Evolutionary conservation across 2,797 vertebrate species (phyloP).

Genomic region (Halcyon badia): DNA sequence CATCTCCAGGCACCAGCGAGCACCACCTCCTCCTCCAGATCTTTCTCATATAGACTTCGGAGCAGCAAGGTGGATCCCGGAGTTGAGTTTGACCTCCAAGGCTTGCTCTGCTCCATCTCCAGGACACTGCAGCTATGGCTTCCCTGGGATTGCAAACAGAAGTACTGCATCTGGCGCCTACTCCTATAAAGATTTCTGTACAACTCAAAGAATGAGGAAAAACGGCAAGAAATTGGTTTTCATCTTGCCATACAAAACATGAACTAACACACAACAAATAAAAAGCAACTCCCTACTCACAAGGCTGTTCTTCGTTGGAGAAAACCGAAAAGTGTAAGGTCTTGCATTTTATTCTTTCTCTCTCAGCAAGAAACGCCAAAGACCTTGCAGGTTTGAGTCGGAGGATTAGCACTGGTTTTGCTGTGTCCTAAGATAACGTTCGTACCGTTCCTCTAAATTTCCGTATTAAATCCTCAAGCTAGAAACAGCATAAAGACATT

Average conservation of each 20-base stretch:
- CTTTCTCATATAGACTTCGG: background rate
- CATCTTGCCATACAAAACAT: background rate
- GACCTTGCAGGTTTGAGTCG: background rate
- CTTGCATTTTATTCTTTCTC: background rate
- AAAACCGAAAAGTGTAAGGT: background rate
- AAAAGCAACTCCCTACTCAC: background rate
- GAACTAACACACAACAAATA: background rate
- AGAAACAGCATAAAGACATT: background rate
- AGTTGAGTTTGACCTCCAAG: background rate
- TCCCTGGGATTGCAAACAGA: background rate
- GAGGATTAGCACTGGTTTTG: background rate
- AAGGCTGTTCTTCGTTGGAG: background rate
- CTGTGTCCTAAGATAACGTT: background rate
- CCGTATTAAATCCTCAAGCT: background rate
- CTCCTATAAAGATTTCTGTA: rapidly evolving
- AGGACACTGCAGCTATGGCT: background rate
- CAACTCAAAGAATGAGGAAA: background rate
- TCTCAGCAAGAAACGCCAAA: background rate
- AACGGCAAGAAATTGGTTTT: background rate
- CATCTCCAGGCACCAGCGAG: background rate
- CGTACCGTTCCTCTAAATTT: background rate
- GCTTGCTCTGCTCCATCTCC: background rate
- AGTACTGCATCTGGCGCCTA: background rate
- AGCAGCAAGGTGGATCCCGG: background rate
- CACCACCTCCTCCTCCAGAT: background rate